phyloP scores from a whole-genome alignment of 2,113 vertebrate genomes.

The Thryonomys swinderianus region DNA sequence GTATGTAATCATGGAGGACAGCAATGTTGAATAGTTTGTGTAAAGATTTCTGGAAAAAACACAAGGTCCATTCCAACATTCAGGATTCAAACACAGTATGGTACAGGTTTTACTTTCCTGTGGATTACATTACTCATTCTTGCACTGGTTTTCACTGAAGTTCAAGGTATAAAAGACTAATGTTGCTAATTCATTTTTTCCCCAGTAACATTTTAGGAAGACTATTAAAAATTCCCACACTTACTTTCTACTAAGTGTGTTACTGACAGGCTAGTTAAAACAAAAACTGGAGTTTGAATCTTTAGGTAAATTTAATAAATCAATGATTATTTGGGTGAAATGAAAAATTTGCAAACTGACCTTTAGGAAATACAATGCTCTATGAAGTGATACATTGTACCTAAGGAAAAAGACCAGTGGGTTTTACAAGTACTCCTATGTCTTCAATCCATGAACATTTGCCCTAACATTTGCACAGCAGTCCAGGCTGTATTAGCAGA shows the following conservation, averaged over 20 bases:
- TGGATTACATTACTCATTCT: background rate
- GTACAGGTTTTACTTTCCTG: background rate
- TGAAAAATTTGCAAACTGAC: background rate
- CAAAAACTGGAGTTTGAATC: background rate
- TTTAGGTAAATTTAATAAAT: background rate
- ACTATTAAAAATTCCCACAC: background rate
- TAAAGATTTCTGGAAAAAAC: background rate
- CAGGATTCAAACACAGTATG: no score
- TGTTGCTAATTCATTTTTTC: background rate
- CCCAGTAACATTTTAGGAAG: background rate
- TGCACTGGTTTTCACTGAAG: background rate
- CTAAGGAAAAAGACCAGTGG: background rate
- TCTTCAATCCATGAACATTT: background rate
- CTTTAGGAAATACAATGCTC: background rate
- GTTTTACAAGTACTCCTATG: background rate
- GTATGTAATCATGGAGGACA: no score
- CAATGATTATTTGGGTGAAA: background rate
- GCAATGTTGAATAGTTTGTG: background rate
- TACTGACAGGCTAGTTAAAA: background rate
- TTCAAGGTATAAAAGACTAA: background rate
- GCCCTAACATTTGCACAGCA: background rate
- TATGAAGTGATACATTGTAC: background rate
- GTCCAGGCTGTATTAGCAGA: background rate
- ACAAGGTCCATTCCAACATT: background rate
- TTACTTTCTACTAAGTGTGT: background rate